Evolutionary conservation across 2,797 vertebrate genomes (phyloP), one percentile per base, ranked within the genome.

Genomic region (Eulemur mongoz): DNA sequence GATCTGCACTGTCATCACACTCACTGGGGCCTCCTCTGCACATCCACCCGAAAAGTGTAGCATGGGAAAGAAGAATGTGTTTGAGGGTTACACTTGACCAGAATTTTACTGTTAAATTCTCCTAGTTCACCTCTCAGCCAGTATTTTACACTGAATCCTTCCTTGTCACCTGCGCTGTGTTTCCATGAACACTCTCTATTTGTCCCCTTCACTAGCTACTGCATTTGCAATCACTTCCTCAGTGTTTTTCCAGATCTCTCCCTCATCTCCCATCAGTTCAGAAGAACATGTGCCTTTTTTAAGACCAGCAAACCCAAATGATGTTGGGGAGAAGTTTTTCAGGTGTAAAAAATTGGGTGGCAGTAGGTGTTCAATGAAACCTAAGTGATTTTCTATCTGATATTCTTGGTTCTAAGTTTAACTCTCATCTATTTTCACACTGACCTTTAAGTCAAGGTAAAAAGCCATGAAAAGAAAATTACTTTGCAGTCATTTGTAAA

Each of bases 401-500:
- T 25, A 38, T 0, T 1, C 78, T n/a, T 15, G 35, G 72, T 38
- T 78, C 76, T 72, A 73, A 54, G 67, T 69, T 57, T 38, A 89
- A 94, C 43, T 79, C 83, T 73, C 83, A 83, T 75, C 65, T 92
- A 27, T 75, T 92, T 97, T 61, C 91, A 83, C 7, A 2, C 30
- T 95, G 90, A 96, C 90, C 87, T 96, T 96, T 90, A 92, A 92
- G 88, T n/a, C 65, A 59, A 80, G 20, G 32, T 70, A 83, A 92
- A 95, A 91, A 72, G 59, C 20, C 92, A 63, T 59, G 67, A 67
- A 93, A 93, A 88, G 43, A 91, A 94, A 92, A 93, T 85, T 92
- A 95, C 92, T 92, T 93, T 83, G 86, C 23, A 87, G 67, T 88
- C 73, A 96, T 92, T 95, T 73, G 67, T 79, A 86, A 96, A 84